Evolutionary conservation across 2,797 vertebrate species (phyloP).

Genomic region (Sebastes vulpes): DNA sequence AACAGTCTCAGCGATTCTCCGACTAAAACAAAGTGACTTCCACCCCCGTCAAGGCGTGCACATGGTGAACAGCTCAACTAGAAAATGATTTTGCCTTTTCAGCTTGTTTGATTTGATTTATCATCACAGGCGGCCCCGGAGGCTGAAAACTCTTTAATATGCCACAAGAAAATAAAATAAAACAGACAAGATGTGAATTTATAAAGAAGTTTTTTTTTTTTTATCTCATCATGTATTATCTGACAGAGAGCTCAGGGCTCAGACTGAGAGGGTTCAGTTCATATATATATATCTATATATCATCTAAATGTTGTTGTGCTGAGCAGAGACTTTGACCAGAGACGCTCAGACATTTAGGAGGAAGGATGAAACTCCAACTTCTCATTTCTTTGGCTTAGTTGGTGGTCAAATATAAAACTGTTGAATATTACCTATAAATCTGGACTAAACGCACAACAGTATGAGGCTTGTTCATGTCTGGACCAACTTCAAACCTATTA

Average conservation of each 20-base stretch:
- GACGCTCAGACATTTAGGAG: not conserved
- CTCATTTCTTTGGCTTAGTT: not conserved
- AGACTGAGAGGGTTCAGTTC: not conserved
- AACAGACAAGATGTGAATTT: not conserved
- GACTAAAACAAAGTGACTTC: constrained; percentile 4
- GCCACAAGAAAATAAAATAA: not conserved
- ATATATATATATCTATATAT: too few relatives aligned
- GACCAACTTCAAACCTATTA: not conserved
- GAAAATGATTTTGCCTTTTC: constrained; percentile 34
- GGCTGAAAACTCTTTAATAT: constrained; percentile 3
- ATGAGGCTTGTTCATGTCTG: not conserved
- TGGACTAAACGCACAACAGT: not conserved
- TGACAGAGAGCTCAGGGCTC: not conserved
- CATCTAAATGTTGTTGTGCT: not conserved
- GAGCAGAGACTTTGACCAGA: not conserved
- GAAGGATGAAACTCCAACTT: not conserved
- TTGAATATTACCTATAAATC: not conserved
- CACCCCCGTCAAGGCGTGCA: not conserved
- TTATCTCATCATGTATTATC: not conserved
- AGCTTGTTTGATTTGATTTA: constrained; percentile 36
- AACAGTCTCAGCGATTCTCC: not conserved
- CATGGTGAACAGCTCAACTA: constrained; percentile 12
- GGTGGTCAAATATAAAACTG: not conserved
- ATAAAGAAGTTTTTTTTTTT: not conserved
- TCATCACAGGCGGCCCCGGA: not conserved